Conservation (phyloP, 2,113 vertebrate genomes). For the Odocoileus virginianus region DNA sequence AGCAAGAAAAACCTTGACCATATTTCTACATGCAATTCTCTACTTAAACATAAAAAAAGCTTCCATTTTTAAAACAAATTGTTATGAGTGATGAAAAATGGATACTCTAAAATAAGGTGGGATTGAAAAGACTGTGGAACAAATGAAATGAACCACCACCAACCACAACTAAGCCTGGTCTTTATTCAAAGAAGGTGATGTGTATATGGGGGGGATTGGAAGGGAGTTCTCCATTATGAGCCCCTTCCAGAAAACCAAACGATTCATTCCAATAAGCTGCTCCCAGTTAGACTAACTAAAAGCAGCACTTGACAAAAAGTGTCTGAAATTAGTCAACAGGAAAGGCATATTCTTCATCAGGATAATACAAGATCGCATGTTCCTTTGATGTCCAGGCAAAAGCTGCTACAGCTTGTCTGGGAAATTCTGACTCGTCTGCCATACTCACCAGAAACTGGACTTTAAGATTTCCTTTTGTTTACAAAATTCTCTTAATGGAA, state of each 20-base stretch:
- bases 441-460: background rate
- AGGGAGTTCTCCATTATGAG: background rate
- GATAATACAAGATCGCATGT: background rate
- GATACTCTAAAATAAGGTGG: background rate
- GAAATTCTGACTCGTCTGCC: background rate
- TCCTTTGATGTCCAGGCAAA: background rate
- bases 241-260: background rate
- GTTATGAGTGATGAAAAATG: background rate
- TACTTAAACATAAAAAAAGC: background rate
- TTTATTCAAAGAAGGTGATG: background rate
- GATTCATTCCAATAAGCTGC: background rate
- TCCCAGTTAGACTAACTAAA: background rate
- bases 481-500: background rate
- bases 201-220: background rate
- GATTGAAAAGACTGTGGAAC: background rate
- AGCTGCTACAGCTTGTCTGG: background rate
- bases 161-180: background rate
- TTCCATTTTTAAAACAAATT: background rate
- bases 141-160: background rate
- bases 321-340: background rate
- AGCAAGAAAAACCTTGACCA: background rate
- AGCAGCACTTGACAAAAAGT: background rate
- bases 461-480: background rate
- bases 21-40: background rate
- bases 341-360: background rate